A percentile compares a stretch with the other conserved stretches of the same genome.
phyloP scores from a whole-genome alignment of 2,888 invertebrate genomes.

The Cephus sareptanus region DNA sequence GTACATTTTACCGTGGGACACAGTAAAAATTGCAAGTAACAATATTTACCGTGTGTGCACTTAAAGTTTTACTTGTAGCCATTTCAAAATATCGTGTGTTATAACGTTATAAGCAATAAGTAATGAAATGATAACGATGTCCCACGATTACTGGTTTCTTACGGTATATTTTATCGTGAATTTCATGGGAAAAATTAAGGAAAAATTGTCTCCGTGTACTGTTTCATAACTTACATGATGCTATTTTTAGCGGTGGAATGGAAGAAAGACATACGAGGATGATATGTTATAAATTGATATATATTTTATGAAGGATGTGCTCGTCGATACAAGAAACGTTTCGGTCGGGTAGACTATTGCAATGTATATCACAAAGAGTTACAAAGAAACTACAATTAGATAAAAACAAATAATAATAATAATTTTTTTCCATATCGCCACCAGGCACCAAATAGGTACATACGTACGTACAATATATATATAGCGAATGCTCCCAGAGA shows the following conservation, averaged over 20 bases:
- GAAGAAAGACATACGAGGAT: not conserved
- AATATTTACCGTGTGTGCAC: too few species aligned
- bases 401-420: constrained; percentile 64
- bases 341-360: constrained; percentile 64
- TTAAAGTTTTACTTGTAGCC: too few species aligned
- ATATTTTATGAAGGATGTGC: constrained; percentile 55
- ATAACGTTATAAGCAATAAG: too few species aligned
- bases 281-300: constrained; percentile 33
- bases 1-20: too few species aligned
- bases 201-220: too few species aligned
- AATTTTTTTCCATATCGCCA: constrained; percentile 53
- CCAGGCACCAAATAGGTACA: constrained; percentile 57
- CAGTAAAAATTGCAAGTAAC: too few species aligned
- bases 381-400: constrained; percentile 65
- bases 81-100: too few species aligned
- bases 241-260: not conserved
- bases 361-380: constrained; percentile 66
- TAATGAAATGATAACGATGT: too few species aligned
- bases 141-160: too few species aligned
- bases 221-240: too few species aligned
- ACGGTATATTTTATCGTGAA: too few species aligned
- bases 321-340: constrained; percentile 60
- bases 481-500: constrained; percentile 35
- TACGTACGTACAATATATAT: constrained; percentile 43
- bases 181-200: too few species aligned